A percentile compares a stretch with the other conserved stretches of the same genome.
Evolutionary conservation across 2,113 vertebrate genomes (phyloP).

Genomic region (Malurus alboscapulatus): DNA sequence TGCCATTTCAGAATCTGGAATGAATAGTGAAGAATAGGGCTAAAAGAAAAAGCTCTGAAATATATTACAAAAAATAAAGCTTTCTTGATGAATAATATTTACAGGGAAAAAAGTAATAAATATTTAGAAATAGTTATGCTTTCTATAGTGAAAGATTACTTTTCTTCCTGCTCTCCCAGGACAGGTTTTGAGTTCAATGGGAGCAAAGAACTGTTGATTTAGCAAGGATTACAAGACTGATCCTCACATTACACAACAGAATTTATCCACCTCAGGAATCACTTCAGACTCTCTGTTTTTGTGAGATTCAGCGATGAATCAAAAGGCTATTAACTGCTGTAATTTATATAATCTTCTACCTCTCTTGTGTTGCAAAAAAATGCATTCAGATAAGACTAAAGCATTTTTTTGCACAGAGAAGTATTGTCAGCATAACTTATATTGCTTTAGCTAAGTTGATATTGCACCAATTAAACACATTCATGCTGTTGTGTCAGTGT

Average conservation of each 20-base stretch:
- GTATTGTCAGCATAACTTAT: constrained; percentile 8
- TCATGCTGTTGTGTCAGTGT: neutral
- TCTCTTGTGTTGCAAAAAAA: constrained; percentile 17
- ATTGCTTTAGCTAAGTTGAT: neutral
- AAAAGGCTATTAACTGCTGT: constrained; percentile 27
- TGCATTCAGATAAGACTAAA: constrained; percentile 1
- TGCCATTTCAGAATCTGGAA: neutral
- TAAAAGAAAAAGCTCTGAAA: neutral
- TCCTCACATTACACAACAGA: constrained; percentile 5
- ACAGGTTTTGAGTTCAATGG: neutral
- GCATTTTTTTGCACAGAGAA: constrained; percentile 8
- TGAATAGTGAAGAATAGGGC: neutral
- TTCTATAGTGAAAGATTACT: neutral
- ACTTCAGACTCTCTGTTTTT: constrained; percentile 8
- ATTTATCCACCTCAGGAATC: constrained; percentile 29
- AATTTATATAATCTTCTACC: constrained; percentile 40
- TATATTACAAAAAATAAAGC: neutral
- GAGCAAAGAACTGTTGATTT: constrained; percentile 26
- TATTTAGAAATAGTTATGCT: neutral
- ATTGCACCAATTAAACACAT: constrained; percentile 10
- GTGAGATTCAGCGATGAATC: neutral
- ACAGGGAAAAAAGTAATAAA: neutral
- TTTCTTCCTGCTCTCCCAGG: neutral
- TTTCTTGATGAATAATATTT: neutral
- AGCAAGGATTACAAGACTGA: constrained; percentile 37